Evolutionary conservation across 2,797 vertebrate species (phyloP).

Genomic region (Brachyrhaphis roseni): DNA sequence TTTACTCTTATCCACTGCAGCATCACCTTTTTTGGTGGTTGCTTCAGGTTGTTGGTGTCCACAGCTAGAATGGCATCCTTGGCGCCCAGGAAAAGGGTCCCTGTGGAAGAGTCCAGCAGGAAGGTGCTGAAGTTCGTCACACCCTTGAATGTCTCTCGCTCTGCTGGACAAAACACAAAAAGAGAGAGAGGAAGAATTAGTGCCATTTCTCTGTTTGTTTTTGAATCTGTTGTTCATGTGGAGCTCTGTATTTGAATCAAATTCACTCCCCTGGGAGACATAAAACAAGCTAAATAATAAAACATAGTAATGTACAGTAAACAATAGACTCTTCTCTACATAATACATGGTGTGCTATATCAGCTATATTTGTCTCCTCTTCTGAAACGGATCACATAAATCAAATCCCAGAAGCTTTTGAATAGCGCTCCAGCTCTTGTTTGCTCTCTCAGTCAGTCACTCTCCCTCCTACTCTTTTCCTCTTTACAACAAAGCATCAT

Average conservation of each 20-base stretch:
- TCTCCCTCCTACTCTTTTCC: conserved; percentile 24
- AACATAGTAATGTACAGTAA: conserved; percentile 39
- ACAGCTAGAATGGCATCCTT: conserved; percentile 83
- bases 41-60: conserved; percentile 68
- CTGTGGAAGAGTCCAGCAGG: conserved; percentile 77
- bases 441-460: conserved; percentile 24
- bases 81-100: conserved; percentile 83
- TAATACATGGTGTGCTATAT: conserved; percentile 39
- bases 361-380: conserved; percentile 41
- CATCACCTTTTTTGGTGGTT: conserved; percentile 23
- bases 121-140: conserved; percentile 83
- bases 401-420: conserved; percentile 30
- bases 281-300: conserved; percentile 46
- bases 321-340: conserved; percentile 39
- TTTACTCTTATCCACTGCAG: not conserved
- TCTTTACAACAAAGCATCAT: conserved; percentile 28
- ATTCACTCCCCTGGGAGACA: conserved; percentile 21
- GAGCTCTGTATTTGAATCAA: not conserved
- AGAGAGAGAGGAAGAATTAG: not conserved
- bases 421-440: conserved; percentile 31
- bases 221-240: conserved; percentile 12
- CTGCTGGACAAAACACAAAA: conserved; percentile 15
- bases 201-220: not conserved
- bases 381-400: conserved; percentile 32
- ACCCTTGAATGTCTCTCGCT: conserved; percentile 55